phyloP scores from a whole-genome alignment of 2,797 vertebrate species.

The Poecilia gillii region DNA sequence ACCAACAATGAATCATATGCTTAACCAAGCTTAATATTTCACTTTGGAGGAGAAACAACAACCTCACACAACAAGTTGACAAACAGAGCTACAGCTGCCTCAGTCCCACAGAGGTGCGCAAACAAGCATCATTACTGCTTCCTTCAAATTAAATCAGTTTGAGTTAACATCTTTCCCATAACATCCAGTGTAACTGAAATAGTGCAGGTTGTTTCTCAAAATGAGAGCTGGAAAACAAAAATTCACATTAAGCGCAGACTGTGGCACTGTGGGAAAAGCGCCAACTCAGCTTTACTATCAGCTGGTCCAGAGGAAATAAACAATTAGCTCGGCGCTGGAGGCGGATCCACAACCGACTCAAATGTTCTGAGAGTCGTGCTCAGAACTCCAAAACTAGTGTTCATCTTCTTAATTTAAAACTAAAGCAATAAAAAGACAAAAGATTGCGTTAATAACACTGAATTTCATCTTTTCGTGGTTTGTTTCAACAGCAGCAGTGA shows the following conservation, averaged over 20 bases:
- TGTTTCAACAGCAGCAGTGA: background rate
- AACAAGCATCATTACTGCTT: constrained; percentile 1
- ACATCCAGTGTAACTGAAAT: background rate
- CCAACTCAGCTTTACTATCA: background rate
- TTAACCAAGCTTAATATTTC: background rate
- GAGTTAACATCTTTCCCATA: background rate
- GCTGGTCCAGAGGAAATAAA: background rate
- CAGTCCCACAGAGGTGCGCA: background rate
- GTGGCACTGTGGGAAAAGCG: background rate
- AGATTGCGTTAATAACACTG: background rate
- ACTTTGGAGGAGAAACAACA: background rate
- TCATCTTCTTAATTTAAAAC: background rate
- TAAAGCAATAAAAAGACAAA: background rate
- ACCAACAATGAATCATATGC: background rate
- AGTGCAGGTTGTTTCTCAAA: background rate
- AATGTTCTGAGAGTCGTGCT: background rate
- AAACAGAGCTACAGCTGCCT: background rate
- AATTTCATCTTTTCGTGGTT: background rate
- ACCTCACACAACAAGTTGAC: background rate
- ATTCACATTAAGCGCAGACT: background rate
- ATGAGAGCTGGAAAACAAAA: background rate
- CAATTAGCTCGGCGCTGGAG: background rate
- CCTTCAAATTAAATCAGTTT: background rate
- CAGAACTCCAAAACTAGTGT: background rate
- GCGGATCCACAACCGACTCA: background rate